Percentiles rank a stretch among this genome's conserved stretches.
These are phyloP conservation scores for Vultur gryphus DNA, from an alignment of 2,797 vertebrate species.

Conservation along the genomic window DNA sequence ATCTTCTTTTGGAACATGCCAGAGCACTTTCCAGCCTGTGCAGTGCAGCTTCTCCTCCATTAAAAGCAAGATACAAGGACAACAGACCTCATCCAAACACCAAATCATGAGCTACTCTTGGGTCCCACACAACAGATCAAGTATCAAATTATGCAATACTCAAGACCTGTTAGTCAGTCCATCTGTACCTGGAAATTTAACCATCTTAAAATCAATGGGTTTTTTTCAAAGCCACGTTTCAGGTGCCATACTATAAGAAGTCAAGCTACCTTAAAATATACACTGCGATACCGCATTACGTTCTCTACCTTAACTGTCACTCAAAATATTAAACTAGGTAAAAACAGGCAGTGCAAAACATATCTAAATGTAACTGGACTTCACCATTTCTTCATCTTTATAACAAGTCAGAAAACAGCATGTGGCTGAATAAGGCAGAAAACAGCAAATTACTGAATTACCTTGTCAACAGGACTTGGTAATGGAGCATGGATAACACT, in stretches of 20 bases:
- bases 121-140: neutral
- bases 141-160: neutral
- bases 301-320: neutral
- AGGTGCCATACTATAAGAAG: neutral
- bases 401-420: neutral
- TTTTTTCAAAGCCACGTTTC: neutral
- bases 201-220: neutral
- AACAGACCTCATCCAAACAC: neutral
- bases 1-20: accelerated
- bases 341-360: neutral
- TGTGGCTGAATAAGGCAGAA: neutral
- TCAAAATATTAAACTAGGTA: neutral
- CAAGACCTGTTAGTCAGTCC: neutral
- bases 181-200: neutral
- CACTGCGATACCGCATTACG: neutral
- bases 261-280: neutral
- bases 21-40: neutral
- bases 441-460: constrained; percentile 73
- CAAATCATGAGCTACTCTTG: neutral
- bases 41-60: neutral
- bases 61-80: neutral
- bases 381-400: neutral
- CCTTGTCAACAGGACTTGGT: constrained; percentile 98
- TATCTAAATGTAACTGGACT: neutral
- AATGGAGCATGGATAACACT: constrained; percentile 96